phyloP scores from a whole-genome alignment of 2,888 invertebrate species.

The Anticlea derivata region DNA sequence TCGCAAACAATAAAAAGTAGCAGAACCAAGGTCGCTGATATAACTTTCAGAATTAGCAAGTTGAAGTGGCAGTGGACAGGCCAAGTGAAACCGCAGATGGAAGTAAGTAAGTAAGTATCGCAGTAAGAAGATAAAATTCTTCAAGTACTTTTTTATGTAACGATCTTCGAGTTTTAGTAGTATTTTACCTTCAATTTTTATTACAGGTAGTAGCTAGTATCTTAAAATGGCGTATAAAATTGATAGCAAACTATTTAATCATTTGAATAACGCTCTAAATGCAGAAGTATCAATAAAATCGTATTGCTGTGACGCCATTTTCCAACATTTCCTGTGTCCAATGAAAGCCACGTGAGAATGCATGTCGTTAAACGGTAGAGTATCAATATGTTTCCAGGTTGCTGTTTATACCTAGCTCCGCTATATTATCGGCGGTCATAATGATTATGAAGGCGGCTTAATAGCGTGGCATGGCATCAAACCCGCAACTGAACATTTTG shows the following conservation, averaged over 20 bases:
- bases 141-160: neutral
- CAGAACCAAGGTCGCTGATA: no score
- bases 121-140: no score
- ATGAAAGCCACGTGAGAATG: slow-evolving; percentile 29
- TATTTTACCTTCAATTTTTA: slow-evolving; percentile 12
- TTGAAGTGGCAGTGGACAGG: no score
- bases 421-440: no score
- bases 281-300: slow-evolving; percentile 29
- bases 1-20: no score
- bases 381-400: neutral
- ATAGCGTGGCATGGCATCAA: no score
- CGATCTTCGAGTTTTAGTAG: neutral
- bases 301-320: slow-evolving; percentile 24
- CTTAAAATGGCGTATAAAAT: slow-evolving; percentile 15
- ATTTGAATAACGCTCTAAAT: slow-evolving; percentile 32
- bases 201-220: slow-evolving; percentile 5
- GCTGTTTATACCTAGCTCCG: no score
- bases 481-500: no score
- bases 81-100: no score
- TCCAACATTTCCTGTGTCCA: slow-evolving; percentile 22
- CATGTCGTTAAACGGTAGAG: slow-evolving; percentile 12
- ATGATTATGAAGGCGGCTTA: no score
- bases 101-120: no score
- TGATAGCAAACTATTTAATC: slow-evolving; percentile 18
- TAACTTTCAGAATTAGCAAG: no score